These are phyloP conservation scores for Tiphia femorata DNA, from an alignment of 2,888 invertebrate species.

Conservation along the genomic window DNA sequence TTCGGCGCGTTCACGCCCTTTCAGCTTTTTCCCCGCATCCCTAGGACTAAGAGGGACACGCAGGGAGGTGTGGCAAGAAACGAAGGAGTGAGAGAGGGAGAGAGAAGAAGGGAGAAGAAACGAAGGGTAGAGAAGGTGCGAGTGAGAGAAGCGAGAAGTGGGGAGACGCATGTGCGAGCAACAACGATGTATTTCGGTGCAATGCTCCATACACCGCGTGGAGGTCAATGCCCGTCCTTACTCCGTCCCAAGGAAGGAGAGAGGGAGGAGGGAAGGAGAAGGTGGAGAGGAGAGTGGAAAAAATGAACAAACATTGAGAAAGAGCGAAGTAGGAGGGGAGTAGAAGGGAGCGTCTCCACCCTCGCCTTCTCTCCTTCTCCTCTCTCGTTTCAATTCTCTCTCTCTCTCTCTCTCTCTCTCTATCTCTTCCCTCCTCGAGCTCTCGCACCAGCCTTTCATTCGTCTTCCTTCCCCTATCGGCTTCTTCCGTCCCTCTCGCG, in stretches of 20 bases:
- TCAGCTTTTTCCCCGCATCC: slow-evolving; percentile 37
- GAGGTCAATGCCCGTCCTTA: slow-evolving; percentile 70
- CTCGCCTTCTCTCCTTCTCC: not conserved
- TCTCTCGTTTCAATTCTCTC: not conserved
- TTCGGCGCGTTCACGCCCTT: slow-evolving; percentile 46
- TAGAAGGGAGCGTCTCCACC: slow-evolving; percentile 16
- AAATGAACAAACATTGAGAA: slow-evolving; percentile 49
- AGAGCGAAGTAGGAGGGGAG: slow-evolving; percentile 17
- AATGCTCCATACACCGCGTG: slow-evolving; percentile 61
- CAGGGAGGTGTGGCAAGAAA: slow-evolving; percentile 12
- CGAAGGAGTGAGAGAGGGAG: slow-evolving; percentile 19
- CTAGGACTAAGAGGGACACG: no score
- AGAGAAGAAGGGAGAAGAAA: slow-evolving; percentile 17
- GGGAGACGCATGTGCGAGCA: slow-evolving; percentile 62
- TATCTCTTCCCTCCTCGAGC: not conserved
- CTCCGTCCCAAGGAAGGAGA: slow-evolving; percentile 64
- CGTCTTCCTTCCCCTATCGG: not conserved
- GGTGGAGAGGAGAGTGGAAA: slow-evolving; percentile 44
- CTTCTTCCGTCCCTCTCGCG: not conserved
- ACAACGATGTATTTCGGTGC: slow-evolving; percentile 66
- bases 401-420: slow-evolving; percentile 1
- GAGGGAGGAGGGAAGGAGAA: slow-evolving; percentile 42
- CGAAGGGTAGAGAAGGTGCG: slow-evolving; percentile 12
- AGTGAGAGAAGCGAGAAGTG: slow-evolving; percentile 25
- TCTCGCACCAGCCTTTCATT: not conserved